Evolutionary conservation across 2,888 invertebrate genomes (phyloP).

Genomic region (Sepioteuthis lessoniana): DNA sequence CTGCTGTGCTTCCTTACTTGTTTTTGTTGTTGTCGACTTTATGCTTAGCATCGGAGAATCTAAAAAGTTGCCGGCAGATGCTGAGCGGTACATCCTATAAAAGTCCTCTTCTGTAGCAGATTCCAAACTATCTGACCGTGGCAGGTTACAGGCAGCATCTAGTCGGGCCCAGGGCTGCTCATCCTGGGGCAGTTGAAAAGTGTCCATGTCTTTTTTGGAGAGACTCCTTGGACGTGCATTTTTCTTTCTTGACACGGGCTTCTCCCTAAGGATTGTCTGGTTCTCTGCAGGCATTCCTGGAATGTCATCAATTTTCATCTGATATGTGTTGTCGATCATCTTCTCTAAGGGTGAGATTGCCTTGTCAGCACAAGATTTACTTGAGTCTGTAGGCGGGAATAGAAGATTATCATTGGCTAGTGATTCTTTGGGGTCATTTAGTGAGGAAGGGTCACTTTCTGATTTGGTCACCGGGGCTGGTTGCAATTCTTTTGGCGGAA

Average conservation of each 20-base stretch:
- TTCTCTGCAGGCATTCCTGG: not conserved
- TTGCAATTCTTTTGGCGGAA: not conserved
- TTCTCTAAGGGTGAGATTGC: constrained; percentile 35
- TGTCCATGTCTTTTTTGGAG: not conserved
- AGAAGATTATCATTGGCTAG: not conserved
- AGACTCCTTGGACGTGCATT: not conserved
- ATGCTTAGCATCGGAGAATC: not conserved
- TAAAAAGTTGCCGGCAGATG: not conserved
- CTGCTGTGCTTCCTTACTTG: not conserved
- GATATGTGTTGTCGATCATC: not conserved
- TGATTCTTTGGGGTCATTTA: not conserved
- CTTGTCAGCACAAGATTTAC: not conserved
- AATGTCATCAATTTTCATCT: not conserved
- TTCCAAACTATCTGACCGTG: constrained; percentile 25
- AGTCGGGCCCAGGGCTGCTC: not conserved
- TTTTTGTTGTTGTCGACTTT: not conserved
- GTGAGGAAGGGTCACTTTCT: not conserved
- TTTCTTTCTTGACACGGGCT: not conserved
- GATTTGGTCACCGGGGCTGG: constrained; percentile 13
- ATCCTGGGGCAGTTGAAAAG: not conserved
- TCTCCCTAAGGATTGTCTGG: not conserved
- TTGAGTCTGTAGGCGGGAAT: not conserved
- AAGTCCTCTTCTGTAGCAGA: constrained; percentile 41
- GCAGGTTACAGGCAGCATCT: not conserved
- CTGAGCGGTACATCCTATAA: constrained; percentile 41